Evolutionary conservation across 2,888 invertebrate genomes (phyloP).

Genomic region (Apamea epomidion): DNA sequence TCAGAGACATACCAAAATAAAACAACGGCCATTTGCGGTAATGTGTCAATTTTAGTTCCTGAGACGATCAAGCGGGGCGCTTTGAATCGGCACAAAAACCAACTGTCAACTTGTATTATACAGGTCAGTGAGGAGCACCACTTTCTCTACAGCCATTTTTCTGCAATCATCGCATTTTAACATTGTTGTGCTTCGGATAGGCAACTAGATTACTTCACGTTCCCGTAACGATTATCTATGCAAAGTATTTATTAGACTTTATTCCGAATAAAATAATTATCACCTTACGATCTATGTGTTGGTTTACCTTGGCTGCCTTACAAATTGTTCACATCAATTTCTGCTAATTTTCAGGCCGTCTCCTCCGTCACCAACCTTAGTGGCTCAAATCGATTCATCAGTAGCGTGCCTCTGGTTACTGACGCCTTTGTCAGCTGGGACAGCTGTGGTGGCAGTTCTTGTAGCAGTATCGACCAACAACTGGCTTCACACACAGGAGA

Average conservation of each 20-base stretch:
- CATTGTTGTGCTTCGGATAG: not conserved
- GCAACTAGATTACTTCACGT: not conserved
- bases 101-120: too few relatives aligned
- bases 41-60: too few relatives aligned
- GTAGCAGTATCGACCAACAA: slow-evolving; percentile 94
- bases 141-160: not conserved
- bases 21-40: too few relatives aligned
- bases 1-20: too few relatives aligned
- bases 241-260: not conserved
- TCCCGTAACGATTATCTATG: not conserved
- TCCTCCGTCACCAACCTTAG: slow-evolving; percentile 86
- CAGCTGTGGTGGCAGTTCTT: slow-evolving; percentile 93
- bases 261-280: not conserved
- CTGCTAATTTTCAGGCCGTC: slow-evolving; percentile 81
- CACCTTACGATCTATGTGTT: not conserved
- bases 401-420: slow-evolving; percentile 92
- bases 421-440: slow-evolving; percentile 92
- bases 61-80: too few relatives aligned
- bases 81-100: too few relatives aligned
- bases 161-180: not conserved
- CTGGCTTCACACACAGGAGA: slow-evolving; percentile 97
- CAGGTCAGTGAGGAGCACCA: not conserved
- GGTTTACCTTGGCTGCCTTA: not conserved
- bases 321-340: slow-evolving; percentile 1
- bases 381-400: slow-evolving; percentile 90